These are phyloP conservation scores for Diarsia rubi DNA, from an alignment of 2,888 invertebrate species.

Conservation along the genomic window DNA sequence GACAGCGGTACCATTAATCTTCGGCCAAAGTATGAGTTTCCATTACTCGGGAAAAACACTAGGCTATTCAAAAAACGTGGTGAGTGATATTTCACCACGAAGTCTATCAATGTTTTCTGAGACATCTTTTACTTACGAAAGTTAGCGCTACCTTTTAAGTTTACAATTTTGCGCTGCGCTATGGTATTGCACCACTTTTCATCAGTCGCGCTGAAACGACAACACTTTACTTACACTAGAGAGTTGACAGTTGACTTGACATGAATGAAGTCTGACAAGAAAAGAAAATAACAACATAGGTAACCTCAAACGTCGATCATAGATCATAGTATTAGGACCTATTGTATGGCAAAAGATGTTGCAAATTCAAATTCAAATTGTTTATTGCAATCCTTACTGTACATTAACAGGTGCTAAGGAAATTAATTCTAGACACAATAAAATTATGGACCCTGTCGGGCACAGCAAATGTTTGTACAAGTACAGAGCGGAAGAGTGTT, in stretches of 20 bases:
- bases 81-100: constrained; percentile 86
- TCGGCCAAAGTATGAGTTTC: constrained; percentile 86
- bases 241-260: not conserved
- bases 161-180: not conserved
- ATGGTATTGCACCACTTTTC: constrained; percentile 67
- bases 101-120: constrained; percentile 85
- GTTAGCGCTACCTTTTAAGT: not conserved
- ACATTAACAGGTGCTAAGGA: no score
- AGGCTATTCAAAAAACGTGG: constrained; percentile 85
- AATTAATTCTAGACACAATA: no score
- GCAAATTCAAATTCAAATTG: no score
- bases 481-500: no score
- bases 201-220: constrained; percentile 15
- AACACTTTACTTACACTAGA: no score
- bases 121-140: constrained; percentile 74
- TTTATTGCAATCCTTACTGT: no score
- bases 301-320: constrained; percentile 17
- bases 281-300: constrained; percentile 40
- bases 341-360: no score
- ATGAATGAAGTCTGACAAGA: not conserved
- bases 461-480: no score
- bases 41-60: constrained; percentile 87
- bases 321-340: no score
- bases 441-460: no score
- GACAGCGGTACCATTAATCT: constrained; percentile 76